Evolutionary conservation across 2,797 vertebrate species (phyloP).

Genomic region (Sebastes diaconus): DNA sequence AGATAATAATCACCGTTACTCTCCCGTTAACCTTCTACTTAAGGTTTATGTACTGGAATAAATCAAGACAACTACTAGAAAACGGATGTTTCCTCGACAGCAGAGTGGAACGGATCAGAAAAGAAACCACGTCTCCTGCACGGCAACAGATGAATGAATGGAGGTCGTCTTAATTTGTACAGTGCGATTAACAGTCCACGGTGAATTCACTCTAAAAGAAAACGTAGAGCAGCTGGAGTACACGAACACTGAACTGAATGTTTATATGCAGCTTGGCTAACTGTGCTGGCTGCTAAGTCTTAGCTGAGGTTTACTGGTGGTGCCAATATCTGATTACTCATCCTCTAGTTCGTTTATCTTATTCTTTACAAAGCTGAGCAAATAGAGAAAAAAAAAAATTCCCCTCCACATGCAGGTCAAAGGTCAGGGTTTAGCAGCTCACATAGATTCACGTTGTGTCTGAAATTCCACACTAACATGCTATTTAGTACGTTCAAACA

Average conservation of each 20-base stretch:
- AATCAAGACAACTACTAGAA: neutral
- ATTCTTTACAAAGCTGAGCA: neutral
- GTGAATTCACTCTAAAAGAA: neutral
- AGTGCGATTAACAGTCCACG: neutral
- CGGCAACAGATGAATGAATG: neutral
- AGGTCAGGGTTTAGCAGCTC: neutral
- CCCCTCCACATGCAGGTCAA: neutral
- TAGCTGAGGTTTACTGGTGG: neutral
- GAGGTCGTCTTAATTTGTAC: neutral
- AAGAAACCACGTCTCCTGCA: neutral
- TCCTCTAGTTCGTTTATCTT: neutral
- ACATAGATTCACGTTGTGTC: neutral
- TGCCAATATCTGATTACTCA: neutral
- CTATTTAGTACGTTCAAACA: neutral
- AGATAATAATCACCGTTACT: neutral
- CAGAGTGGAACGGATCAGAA: conserved; percentile 1
- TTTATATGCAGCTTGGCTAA: neutral
- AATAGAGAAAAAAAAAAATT: no score
- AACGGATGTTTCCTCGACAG: neutral
- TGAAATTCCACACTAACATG: neutral
- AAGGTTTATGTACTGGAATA: neutral
- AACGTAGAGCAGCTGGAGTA: neutral
- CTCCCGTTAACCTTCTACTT: neutral
- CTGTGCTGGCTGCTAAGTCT: neutral
- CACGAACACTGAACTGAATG: neutral